These are phyloP conservation scores for Junonia oenone DNA, from an alignment of 2,888 invertebrate genomes.

Conservation along the genomic window DNA sequence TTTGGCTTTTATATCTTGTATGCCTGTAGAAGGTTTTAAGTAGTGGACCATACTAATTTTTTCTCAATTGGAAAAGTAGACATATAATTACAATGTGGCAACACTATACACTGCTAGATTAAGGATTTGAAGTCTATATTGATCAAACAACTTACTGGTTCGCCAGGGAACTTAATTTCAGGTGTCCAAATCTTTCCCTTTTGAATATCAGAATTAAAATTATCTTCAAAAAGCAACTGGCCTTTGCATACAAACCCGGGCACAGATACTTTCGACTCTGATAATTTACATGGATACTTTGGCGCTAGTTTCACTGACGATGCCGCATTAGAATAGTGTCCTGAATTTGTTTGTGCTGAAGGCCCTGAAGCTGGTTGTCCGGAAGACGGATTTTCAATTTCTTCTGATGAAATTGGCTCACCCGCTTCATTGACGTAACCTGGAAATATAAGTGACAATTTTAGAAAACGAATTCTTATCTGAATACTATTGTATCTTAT, in stretches of 20 bases:
- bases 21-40: too few species aligned
- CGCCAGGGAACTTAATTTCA: conserved; percentile 78
- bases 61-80: too few species aligned
- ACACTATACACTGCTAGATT: too few species aligned
- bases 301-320: conserved; percentile 2
- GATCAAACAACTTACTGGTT: conserved; percentile 76
- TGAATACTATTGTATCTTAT: neutral
- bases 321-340: conserved; percentile 9
- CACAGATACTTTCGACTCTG: conserved; percentile 49
- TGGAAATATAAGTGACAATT: conserved; percentile 28
- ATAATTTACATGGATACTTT: conserved; percentile 52
- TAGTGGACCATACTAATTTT: too few species aligned
- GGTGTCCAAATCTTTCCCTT: conserved; percentile 77
- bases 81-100: too few species aligned
- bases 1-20: too few species aligned
- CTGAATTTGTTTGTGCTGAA: too few species aligned
- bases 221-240: conserved; percentile 82
- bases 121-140: too few species aligned
- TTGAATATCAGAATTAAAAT: conserved; percentile 66
- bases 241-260: conserved; percentile 73
- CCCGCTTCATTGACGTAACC: conserved; percentile 59
- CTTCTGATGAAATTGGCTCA: conserved; percentile 36
- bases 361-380: too few species aligned
- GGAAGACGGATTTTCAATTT: neutral
- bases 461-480: neutral